Conservation (phyloP, 2,113 vertebrate genomes). For the Gorsachius goisagi region DNA sequence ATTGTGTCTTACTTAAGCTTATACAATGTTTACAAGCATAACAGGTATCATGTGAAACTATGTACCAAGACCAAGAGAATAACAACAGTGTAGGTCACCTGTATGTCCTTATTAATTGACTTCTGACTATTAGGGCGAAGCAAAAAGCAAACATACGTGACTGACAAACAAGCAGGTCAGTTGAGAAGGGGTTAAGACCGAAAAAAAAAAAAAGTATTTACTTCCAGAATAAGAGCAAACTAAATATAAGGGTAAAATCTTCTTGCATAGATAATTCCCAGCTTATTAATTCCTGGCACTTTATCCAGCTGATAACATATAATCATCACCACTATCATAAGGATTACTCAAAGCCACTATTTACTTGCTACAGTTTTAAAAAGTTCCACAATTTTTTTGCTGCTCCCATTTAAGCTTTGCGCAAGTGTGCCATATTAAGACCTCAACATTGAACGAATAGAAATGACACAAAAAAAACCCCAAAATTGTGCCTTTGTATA, state of each 20-base stretch:
- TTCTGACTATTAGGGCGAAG: neutral
- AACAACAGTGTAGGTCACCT: neutral
- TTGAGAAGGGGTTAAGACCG: neutral
- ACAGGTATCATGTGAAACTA: neutral
- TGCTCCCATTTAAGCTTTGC: neutral
- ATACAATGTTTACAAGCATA: neutral
- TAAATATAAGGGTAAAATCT: neutral
- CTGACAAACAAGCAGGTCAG: neutral
- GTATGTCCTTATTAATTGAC: neutral
- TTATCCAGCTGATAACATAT: neutral
- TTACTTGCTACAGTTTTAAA: neutral
- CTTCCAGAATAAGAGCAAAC: neutral
- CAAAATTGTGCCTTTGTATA: neutral
- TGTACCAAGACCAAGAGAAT: neutral
- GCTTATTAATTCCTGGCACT: neutral
- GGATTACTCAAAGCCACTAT: neutral
- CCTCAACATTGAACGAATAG: neutral
- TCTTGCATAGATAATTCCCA: neutral
- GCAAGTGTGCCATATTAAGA: neutral
- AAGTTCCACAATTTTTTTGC: neutral
- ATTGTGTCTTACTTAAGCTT: neutral
- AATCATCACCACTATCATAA: neutral
- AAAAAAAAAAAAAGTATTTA: neutral
- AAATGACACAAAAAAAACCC: neutral
- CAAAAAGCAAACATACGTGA: neutral